Percentiles rank a stretch among this genome's conserved stretches.
Evolutionary conservation across 2,113 vertebrate species (phyloP).

Genomic region (Physeter macrocephalus): DNA sequence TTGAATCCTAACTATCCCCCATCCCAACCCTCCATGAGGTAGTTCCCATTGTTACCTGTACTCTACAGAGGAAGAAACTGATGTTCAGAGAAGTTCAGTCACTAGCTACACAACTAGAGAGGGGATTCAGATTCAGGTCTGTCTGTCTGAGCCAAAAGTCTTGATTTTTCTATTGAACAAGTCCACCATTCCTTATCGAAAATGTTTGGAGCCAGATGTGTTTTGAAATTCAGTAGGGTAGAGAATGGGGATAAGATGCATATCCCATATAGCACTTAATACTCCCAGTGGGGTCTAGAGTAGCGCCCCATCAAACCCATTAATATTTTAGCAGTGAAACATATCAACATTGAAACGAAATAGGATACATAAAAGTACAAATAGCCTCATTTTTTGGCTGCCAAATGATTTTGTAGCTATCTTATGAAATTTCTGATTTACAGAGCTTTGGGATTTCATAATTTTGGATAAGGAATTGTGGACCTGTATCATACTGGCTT

Average conservation of each 20-base stretch:
- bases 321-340: constrained; percentile 53
- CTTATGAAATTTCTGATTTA: neutral
- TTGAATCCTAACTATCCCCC: neutral
- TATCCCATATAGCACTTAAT: constrained; percentile 7
- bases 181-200: neutral
- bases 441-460: neutral
- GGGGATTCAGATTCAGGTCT: neutral
- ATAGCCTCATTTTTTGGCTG: neutral
- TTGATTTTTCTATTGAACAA: neutral
- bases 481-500: neutral
- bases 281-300: neutral
- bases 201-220: neutral
- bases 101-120: neutral
- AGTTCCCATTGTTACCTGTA: neutral
- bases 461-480: neutral
- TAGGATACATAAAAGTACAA: neutral
- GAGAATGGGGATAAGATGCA: neutral
- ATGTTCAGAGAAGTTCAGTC: neutral
- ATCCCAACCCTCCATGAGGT: neutral
- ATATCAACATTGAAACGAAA: neutral
- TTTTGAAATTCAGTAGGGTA: constrained; percentile 14
- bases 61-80: neutral
- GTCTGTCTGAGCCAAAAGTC: neutral
- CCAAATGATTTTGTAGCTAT: neutral
- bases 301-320: constrained; percentile 24